Base-by-base conservation (phyloP, 2,888 invertebrate species). In the Heterodera filipjevi region DNA sequence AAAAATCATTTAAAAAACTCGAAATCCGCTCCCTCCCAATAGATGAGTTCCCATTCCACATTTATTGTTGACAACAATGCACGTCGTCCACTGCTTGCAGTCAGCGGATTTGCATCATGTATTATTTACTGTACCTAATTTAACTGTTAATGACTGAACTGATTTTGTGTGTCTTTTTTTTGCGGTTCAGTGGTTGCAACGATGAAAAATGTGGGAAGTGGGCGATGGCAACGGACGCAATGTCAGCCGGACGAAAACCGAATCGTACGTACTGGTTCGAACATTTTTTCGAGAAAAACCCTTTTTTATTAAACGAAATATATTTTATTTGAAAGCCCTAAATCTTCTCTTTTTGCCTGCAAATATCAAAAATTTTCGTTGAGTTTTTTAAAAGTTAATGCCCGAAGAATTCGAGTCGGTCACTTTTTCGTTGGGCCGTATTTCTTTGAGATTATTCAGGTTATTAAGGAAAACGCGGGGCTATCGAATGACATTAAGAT, bases 41-140 rank as follows among this genome's bases (percentile, higher is more conserved):
- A 75, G 49, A 82, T 84, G 83, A 82, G 76, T 68, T 84, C 84
- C 30, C 84, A 84, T 32, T 79, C 84, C 16, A 84, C 84, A 3
- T 86, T 81, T 71, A 77, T 84, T 14, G 66, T 82, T 12, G 84
- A 84, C 32, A 84, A 84, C 70, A 81, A 84, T 68, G 84, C 78
- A 30, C 76, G 84, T 27, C 86, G 84, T 32, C 84, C 84, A 14
- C 66, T 84, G 46, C 66, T 84, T 14, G 85, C 53, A 2, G 30
- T 77, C 27, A 76, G 77, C 32, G 82, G 83, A 22, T 78, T 83
- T 32, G 78, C 81, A 68, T 64, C 46, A n/a, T 79, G 82, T 76
- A 53, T 39, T 39, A 12, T 39, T 39, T 39, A 1, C 0, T 1
- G 12, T 10, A 10, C 12, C 12, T 39, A 39, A 39, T 39, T 39